A percentile compares a stretch with the other conserved stretches of the same genome.
Evolutionary conservation across 2,113 vertebrate genomes (phyloP).

Genomic region (Lucifuga dentata): DNA sequence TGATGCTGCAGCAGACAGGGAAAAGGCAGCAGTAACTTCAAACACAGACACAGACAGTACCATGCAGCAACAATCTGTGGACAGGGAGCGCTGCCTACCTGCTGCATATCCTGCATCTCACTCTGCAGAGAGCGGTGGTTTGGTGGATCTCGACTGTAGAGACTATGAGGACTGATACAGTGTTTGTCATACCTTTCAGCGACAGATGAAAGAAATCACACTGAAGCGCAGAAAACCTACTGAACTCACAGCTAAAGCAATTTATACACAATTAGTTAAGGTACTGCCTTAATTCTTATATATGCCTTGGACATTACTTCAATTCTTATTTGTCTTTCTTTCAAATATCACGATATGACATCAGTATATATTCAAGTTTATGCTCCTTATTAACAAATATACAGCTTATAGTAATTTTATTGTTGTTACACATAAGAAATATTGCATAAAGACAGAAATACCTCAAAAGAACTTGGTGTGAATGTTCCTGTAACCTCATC

Average conservation of each 20-base stretch:
- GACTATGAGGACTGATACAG: constrained; percentile 42
- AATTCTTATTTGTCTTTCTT: no score
- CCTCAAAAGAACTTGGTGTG: constrained; percentile 79
- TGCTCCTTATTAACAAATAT: no score
- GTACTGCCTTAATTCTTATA: no score
- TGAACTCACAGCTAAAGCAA: no score
- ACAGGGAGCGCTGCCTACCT: constrained; percentile 54
- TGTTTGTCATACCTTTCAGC: constrained; percentile 75
- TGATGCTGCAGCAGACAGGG: constrained; percentile 50
- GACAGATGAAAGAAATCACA: constrained; percentile 5
- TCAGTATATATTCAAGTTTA: no score
- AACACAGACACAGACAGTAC: background rate
- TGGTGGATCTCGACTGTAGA: constrained; percentile 52
- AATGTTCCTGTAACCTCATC: constrained; percentile 78
- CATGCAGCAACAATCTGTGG: background rate
- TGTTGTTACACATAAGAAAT: no score
- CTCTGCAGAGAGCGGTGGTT: constrained; percentile 78
- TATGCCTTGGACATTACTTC: no score
- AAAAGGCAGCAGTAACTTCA: background rate
- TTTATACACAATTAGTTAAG: no score
- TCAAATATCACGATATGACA: no score
- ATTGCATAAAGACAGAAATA: no score
- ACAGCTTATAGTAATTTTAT: no score
- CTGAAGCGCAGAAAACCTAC: background rate
- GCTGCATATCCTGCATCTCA: constrained; percentile 80